Evolutionary conservation across 1,140 invertebrate genomes (phyloP), one percentile per base, ranked within the genome.

Genomic region (Amyelois transitella): DNA sequence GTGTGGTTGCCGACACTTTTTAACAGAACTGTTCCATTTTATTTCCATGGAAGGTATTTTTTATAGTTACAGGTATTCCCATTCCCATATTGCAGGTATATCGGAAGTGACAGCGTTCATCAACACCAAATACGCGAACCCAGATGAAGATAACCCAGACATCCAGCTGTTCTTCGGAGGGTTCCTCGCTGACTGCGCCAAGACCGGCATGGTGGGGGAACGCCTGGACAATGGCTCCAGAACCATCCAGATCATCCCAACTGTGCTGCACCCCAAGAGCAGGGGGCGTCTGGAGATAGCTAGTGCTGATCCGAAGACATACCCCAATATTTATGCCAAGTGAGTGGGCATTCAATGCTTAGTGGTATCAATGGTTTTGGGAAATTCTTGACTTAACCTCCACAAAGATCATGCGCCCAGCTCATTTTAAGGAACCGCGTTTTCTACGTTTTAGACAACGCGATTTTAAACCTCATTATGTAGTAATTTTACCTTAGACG

Each of bases 121-220:
- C 22, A 94, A 96, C 64, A 94, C 95, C 0, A 95, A 94, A 73
- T 96, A 93, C 75, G 92, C 93, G 0, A 92, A 96, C 67, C 90
- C 92, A 0, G 86, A 86, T 0, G 91, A 93, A 0, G 94, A 97
- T 72, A 91, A 93, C 72, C 96, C 96, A 0, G 96, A 97, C 72
- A 82, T 97, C 0, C 96, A 97, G 73, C 90, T 94, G 25, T 96
- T 96, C 86, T 97, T 96, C 72, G 92, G 94, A 6, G 94, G 94
- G 0, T 96, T 94, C 71, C 81, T 95, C 43, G 95, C 94, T 0
- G 93, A 95, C 69, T 96, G 95, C 66, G 94, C 94, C 4, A 91
- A 92, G 71, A 96, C 94, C 0, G 94, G 94, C n/a, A 94, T 95
- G 91, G 94, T 95, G 5, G 94, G 94, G 0, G 94, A 95, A 72